Percentiles rank a stretch among this genome's conserved stretches.
Evolutionary conservation across 2,113 vertebrate genomes (phyloP).

Genomic region (Pseudorasbora parva): DNA sequence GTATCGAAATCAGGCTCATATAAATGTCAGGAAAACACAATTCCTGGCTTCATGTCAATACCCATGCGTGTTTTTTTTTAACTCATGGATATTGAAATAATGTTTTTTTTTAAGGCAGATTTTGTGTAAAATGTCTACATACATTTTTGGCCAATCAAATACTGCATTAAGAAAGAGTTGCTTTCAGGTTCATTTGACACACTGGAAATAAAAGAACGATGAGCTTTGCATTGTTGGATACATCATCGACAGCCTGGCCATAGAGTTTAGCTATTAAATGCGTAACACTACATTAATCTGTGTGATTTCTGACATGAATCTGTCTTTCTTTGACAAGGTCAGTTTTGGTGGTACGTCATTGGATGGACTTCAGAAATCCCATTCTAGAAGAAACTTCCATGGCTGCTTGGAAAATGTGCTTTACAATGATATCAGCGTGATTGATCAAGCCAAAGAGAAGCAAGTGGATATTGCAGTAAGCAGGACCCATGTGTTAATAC

Average conservation of each 20-base stretch:
- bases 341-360: conserved; percentile 86
- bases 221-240: too few species aligned
- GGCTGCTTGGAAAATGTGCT: conserved; percentile 93
- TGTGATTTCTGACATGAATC: conserved; percentile 49
- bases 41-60: too few species aligned
- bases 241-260: neutral
- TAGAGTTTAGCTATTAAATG: neutral
- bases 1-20: too few species aligned
- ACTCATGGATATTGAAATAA: too few species aligned
- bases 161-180: too few species aligned
- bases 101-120: too few species aligned
- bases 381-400: conserved; percentile 81
- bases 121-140: too few species aligned
- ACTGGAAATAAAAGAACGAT: neutral
- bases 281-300: neutral
- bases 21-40: too few species aligned
- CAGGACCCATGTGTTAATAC: conserved; percentile 37
- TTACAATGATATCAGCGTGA: conserved; percentile 85
- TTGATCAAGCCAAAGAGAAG: conserved; percentile 79
- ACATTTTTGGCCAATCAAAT: too few species aligned
- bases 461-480: conserved; percentile 83
- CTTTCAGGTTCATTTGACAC: too few species aligned
- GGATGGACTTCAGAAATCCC: conserved; percentile 79
- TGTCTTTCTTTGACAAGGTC: conserved; percentile 77
- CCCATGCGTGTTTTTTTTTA: too few species aligned